phyloP scores from a whole-genome alignment of 2,113 vertebrate species.

The Neotoma lepida region DNA sequence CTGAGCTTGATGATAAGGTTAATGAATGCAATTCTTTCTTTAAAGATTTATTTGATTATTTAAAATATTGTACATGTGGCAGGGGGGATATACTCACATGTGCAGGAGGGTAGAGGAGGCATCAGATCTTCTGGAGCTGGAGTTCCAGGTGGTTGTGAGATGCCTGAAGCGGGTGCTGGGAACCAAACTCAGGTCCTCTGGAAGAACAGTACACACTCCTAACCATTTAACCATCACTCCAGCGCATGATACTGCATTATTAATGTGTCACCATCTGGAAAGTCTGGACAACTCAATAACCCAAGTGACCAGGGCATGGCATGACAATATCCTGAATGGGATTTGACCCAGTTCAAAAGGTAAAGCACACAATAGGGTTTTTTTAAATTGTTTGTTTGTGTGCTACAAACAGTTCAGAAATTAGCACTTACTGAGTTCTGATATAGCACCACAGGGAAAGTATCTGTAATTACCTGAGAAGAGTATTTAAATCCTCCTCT shows the following conservation, averaged over 20 bases:
- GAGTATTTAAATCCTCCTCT: not conserved
- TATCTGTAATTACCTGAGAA: not conserved
- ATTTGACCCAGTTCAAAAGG: not conserved
- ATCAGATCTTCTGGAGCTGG: not conserved
- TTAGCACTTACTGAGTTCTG: not conserved
- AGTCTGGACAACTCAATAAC: not conserved
- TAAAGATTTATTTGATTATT: not conserved
- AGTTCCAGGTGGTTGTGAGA: not conserved
- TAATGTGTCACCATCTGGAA: not conserved
- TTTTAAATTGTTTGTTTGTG: not conserved
- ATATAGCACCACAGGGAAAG: not conserved
- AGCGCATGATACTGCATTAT: too few species aligned
- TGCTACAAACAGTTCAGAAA: not conserved
- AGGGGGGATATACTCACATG: not conserved
- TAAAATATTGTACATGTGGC: not conserved
- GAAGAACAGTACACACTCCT: not conserved
- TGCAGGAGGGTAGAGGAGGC: not conserved
- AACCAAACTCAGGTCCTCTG: not conserved
- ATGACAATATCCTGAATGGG: too few species aligned
- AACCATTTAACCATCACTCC: not conserved
- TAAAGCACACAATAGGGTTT: not conserved
- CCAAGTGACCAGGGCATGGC: accelerated
- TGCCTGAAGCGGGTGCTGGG: not conserved
- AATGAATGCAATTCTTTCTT: not conserved
- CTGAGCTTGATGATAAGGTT: not conserved